Base-by-base conservation (phyloP, 1,140 invertebrate genomes). In the Megalopta genalis region DNA sequence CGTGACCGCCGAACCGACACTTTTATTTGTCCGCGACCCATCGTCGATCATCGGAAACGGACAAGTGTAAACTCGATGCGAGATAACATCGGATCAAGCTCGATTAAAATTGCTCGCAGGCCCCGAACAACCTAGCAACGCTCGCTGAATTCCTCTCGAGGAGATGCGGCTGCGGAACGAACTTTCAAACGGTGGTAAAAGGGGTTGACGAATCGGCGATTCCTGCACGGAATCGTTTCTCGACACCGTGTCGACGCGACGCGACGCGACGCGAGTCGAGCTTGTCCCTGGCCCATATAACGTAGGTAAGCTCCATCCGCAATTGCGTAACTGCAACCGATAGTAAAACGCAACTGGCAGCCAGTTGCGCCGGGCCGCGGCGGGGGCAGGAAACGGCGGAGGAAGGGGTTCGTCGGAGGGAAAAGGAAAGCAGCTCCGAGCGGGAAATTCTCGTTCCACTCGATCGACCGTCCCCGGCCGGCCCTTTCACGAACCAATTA, bases 251-350 rank as follows among this genome's bases (percentile, higher is more conserved):
- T 14, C 49, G n/a, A 6, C 37, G 49, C 32, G 23, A 6, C 77
- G 49, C 32, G 23, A 6, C 77, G 42, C 73, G 39, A 72, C 60
- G 84, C 59, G 77, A 83, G 83, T 62, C 77, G 83, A 79, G 85
- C 74, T 66, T 89, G 88, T 89, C 88, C 88, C 86, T 89, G 88
- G 88, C 88, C 88, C 82, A 89, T 89, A 88, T 89, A 80, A n/a
- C 77, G 75, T 77, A 81, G 71, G 84, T 81, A 77, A 82, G 80
- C 81, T 89, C 81, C 85, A 89, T 89, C 87, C 86, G 85, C 81
- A 64, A 86, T 89, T 89, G 85, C 87, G 87, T 87, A 88, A 89
- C 79, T 42, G 70, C 72, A 67, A 68, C 79, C 75, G 82, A 88
- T 88, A 86, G 82, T 80, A 79, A 77, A 88, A 87, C 81, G 73